Conservation (phyloP, 2,797 vertebrate species). For the Sphenopsis melanotis region DNA sequence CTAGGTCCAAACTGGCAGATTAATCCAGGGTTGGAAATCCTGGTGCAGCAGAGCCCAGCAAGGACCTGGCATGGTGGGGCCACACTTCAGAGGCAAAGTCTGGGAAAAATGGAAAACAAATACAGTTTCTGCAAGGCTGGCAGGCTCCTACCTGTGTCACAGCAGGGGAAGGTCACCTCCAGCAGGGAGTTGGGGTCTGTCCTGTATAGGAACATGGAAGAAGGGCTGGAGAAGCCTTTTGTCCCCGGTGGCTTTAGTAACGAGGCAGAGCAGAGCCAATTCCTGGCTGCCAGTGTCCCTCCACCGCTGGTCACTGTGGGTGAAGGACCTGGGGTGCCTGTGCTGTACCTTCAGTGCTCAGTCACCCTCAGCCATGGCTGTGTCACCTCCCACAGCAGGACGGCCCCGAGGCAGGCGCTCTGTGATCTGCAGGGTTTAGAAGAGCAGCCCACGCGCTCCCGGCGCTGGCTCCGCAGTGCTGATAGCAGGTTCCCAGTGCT, state of each 20-base stretch:
- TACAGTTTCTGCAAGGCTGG: background rate
- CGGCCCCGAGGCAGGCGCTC: background rate
- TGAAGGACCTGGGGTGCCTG: background rate
- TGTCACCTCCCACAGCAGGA: background rate
- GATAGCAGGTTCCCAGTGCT: background rate
- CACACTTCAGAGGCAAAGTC: background rate
- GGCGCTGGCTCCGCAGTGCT: background rate
- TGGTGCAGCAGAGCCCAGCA: background rate
- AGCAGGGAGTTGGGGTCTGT: background rate
- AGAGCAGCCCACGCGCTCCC: background rate
- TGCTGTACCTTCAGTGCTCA: background rate
- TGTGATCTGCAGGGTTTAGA: background rate
- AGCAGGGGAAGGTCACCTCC: background rate
- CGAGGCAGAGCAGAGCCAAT: rapidly evolving
- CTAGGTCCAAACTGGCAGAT: background rate
- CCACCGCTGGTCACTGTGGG: rapidly evolving
- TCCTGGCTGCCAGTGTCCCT: rapidly evolving
- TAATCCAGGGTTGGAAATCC: background rate
- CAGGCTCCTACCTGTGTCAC: background rate
- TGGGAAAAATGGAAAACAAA: background rate
- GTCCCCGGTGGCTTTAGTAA: background rate
- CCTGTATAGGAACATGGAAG: rapidly evolving
- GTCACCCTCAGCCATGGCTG: background rate
- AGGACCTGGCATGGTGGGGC: rapidly evolving
- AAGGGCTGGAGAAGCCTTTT: background rate